A percentile compares a stretch with the other conserved stretches of the same genome.
Conservation (phyloP, 2,113 vertebrate species). For the Dromiciops gliroides region DNA sequence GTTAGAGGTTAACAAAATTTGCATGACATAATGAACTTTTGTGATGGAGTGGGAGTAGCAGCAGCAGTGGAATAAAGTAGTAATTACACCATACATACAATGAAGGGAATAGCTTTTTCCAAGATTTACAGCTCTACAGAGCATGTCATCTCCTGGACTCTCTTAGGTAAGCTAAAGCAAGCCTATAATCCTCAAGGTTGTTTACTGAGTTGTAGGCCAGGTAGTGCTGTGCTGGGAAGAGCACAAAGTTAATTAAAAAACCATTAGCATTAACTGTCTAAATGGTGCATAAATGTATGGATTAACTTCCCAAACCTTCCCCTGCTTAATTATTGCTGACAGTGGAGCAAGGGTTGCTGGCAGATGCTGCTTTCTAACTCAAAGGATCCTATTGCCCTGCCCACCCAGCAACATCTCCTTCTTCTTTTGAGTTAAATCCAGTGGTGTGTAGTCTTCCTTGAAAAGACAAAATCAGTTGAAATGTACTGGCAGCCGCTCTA, state of each 20-base stretch:
- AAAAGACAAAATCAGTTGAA: neutral
- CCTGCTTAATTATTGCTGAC: conserved; percentile 11
- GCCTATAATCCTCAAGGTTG: conserved; percentile 15
- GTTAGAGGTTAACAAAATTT: conserved; percentile 5
- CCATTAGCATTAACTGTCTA: conserved; percentile 39
- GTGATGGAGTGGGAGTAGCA: neutral
- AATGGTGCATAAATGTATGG: neutral
- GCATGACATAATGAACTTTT: conserved; percentile 1
- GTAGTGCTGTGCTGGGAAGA: conserved; percentile 11
- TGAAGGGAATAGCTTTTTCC: conserved; percentile 13
- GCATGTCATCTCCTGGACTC: neutral
- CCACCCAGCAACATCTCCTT: neutral
- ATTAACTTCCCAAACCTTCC: conserved; percentile 41
- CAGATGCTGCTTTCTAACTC: neutral
- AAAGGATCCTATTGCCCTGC: neutral
- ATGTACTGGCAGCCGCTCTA: neutral
- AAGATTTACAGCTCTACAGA: conserved; percentile 29
- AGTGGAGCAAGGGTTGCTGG: neutral
- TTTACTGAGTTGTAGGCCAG: conserved; percentile 16
- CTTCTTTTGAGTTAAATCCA: neutral
- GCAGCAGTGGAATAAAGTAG: neutral
- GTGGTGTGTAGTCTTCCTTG: neutral
- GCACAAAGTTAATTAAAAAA: conserved; percentile 54
- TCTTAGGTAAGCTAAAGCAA: conserved; percentile 36
- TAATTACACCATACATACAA: neutral